A percentile compares a stretch with the other conserved stretches of the same genome.
Conservation (phyloP, 2,797 vertebrate species). For the Molossus molossus region DNA sequence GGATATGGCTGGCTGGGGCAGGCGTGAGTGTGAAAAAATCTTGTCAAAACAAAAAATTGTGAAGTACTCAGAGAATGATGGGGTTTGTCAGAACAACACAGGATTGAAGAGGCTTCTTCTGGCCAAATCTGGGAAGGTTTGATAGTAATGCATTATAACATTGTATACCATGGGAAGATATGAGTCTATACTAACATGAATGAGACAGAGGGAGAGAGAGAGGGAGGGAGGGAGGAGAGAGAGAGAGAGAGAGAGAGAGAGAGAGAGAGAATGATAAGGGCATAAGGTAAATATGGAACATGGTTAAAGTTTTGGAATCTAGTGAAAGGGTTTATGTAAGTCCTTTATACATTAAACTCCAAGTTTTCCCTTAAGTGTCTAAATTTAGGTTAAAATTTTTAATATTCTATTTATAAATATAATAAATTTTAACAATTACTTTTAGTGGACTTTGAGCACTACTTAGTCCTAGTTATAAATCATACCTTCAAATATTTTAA, state of each 20-base stretch:
- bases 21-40: not conserved
- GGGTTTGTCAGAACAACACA: not conserved
- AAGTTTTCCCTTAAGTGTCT: not conserved
- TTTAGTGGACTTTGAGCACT: not conserved
- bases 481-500: not conserved
- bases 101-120: not conserved
- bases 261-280: not conserved
- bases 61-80: not conserved
- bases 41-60: not conserved
- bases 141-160: not conserved
- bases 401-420: not conserved
- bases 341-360: not conserved
- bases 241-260: not conserved
- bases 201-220: not conserved
- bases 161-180: not conserved
- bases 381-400: not conserved
- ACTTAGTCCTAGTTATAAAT: not conserved
- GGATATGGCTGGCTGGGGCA: not conserved
- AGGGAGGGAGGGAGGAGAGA: not conserved
- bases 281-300: conserved; percentile 1
- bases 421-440: not conserved
- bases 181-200: not conserved
- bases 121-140: not conserved
- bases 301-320: not conserved
- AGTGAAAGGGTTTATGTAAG: not conserved